These are phyloP conservation scores for Charaxes varanes DNA, from an alignment of 1,140 invertebrate genomes.

Conservation along the genomic window DNA sequence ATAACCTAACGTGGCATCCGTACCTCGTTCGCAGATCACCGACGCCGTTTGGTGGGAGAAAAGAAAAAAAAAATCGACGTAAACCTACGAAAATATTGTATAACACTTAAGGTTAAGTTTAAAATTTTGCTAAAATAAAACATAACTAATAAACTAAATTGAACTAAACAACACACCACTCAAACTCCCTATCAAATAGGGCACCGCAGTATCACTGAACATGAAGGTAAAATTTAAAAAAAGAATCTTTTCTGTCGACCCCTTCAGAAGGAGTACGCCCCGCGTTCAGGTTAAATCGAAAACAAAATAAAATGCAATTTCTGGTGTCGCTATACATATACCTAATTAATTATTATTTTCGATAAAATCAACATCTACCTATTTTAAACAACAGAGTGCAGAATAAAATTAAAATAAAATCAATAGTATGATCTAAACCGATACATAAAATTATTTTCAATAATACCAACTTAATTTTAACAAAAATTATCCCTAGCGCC, in stretches of 20 bases:
- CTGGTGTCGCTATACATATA: slow-evolving; percentile 58
- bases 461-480: slow-evolving; percentile 73
- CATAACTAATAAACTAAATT: slow-evolving; percentile 75
- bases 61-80: slow-evolving; percentile 56
- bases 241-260: slow-evolving; percentile 27
- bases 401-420: slow-evolving; percentile 74
- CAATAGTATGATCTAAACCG: slow-evolving; percentile 71
- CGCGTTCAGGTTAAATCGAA: slow-evolving; percentile 41
- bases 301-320: slow-evolving; percentile 68
- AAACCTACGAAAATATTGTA: slow-evolving; percentile 70
- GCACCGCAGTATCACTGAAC: slow-evolving; percentile 62
- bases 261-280: slow-evolving; percentile 54
- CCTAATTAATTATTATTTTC: slow-evolving; percentile 55
- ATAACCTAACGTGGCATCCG: slow-evolving; percentile 62
- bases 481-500: slow-evolving; percentile 67
- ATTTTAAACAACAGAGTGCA: slow-evolving; percentile 68
- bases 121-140: slow-evolving; percentile 74
- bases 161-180: slow-evolving; percentile 72
- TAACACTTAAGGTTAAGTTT: slow-evolving; percentile 66
- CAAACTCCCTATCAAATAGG: slow-evolving; percentile 64
- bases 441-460: slow-evolving; percentile 73
- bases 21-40: slow-evolving; percentile 37
- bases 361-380: slow-evolving; percentile 67
- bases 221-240: slow-evolving; percentile 59
- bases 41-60: slow-evolving; percentile 68